Evolutionary conservation across 2,113 vertebrate species (phyloP), one percentile per base, ranked within the genome.

Genomic region (Platysteira castanea): DNA sequence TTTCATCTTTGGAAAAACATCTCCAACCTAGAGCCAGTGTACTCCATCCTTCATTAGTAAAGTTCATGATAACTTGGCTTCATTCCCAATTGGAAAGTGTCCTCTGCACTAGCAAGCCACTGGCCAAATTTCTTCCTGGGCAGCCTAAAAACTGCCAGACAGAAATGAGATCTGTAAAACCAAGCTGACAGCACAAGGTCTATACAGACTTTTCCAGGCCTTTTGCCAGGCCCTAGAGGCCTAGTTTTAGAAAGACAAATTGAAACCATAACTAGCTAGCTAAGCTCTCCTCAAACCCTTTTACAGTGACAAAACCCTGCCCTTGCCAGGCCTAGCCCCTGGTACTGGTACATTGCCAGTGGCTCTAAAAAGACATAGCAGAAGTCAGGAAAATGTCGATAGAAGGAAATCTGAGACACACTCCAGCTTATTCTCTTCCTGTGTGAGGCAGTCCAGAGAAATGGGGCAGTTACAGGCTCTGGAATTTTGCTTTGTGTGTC

Each of bases 201-300:
- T 93, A 80, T 77, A 82, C 65, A 69, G 93, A 85, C 39, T 90
- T 96, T 96, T 95, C 91, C 95, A 97, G 94, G 95, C 71, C 82
- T 77, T 91, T 90, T 95, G 91, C 91, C 89, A 96, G 84, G 63
- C 70, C 67, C 90, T 97, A 93, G 71, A 93, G 90, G 75, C 79
- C 92, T 95, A 88, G 82, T 92, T 96, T 93, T 90, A 95, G 76
- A 77, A 94, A 86, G 87, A 96, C 59, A 95, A 88, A 97, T 91
- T 88, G 79, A 94, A 95, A 94, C 64, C 63, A 77, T 86, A 95
- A 88, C 71, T 54, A 77, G 63, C 78, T 80, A 88, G 68, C 75
- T 90, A 94, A 63, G 71, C 71, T 89, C 30, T 90, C 24, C 15
- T 84, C 35, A 74, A 85, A 81, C 50, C 24, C 31, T 80, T 85